Conservation (phyloP, 2,797 vertebrate species). For the Syngnathus rostellatus region DNA sequence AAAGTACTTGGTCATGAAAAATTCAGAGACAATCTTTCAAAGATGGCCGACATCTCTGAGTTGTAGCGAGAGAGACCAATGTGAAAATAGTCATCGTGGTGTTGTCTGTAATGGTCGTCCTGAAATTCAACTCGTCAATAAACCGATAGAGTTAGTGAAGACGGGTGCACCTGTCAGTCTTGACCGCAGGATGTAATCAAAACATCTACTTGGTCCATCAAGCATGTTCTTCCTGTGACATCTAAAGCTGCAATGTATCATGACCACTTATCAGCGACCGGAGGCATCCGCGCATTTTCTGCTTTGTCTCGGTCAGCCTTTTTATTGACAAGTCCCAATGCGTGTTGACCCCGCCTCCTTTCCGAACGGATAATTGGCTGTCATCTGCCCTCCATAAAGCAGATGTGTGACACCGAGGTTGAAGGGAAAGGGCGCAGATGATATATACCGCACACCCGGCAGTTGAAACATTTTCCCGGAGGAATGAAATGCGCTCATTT, state of each 20-base stretch:
- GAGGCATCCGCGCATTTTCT: slow-evolving; percentile 16
- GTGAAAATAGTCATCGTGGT: neutral
- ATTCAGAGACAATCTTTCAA: neutral
- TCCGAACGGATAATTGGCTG: slow-evolving; percentile 60
- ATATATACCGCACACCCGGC: slow-evolving; percentile 41
- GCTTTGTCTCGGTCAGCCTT: slow-evolving; percentile 14
- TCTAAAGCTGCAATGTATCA: slow-evolving; percentile 5
- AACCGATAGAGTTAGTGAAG: slow-evolving; percentile 6
- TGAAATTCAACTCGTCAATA: slow-evolving; percentile 9
- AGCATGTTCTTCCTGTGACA: slow-evolving; percentile 1
- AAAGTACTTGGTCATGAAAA: neutral
- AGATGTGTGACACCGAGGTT: slow-evolving; percentile 41
- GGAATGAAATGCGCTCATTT: slow-evolving; percentile 33
- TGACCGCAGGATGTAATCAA: neutral
- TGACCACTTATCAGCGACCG: slow-evolving; percentile 16
- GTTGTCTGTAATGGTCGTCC: neutral
- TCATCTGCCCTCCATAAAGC: slow-evolving; percentile 53
- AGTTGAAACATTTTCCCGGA: slow-evolving; percentile 36
- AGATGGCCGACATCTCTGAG: neutral
- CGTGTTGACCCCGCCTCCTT: slow-evolving; percentile 20
- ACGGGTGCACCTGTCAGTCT: slow-evolving; percentile 14
- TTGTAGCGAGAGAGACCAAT: neutral
- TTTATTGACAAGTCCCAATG: slow-evolving; percentile 26
- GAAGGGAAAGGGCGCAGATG: slow-evolving; percentile 41
- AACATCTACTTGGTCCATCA: slow-evolving; percentile 10